A percentile compares a stretch with the other conserved stretches of the same genome.
phyloP scores from a whole-genome alignment of 1,140 invertebrate species.

The Asbolus verrucosus region DNA sequence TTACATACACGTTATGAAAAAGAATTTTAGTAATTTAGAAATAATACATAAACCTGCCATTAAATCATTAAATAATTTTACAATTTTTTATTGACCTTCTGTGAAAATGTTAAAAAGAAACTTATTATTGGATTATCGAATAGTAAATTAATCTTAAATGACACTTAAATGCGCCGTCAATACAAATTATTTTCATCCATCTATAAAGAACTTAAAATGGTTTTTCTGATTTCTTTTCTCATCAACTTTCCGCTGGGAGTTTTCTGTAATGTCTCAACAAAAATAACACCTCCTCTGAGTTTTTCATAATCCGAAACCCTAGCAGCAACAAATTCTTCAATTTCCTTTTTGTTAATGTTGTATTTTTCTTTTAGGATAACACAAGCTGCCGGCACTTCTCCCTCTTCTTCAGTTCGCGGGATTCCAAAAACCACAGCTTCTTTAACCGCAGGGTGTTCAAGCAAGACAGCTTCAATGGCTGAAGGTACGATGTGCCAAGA shows the following conservation, averaged over 20 bases:
- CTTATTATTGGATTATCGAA: too few species aligned
- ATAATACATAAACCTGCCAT: too few species aligned
- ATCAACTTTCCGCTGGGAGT: slow-evolving; percentile 32
- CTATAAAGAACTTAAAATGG: too few species aligned
- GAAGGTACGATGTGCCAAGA: slow-evolving; percentile 67
- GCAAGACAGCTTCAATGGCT: slow-evolving; percentile 74
- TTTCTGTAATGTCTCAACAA: slow-evolving; percentile 24
- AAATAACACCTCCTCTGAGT: slow-evolving; percentile 30
- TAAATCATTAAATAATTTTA: too few species aligned
- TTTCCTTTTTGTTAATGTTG: slow-evolving; percentile 7
- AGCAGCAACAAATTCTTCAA: slow-evolving; percentile 20
- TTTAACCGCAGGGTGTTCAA: slow-evolving; percentile 70
- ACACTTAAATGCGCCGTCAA: too few species aligned
- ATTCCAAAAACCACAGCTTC: slow-evolving; percentile 31
- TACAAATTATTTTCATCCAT: too few species aligned
- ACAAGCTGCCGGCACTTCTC: slow-evolving; percentile 22
- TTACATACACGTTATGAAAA: too few species aligned
- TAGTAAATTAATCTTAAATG: too few species aligned
- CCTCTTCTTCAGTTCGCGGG: slow-evolving; percentile 17
- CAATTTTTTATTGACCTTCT: too few species aligned
- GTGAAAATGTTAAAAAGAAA: too few species aligned
- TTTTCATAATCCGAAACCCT: slow-evolving; percentile 17
- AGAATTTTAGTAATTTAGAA: too few species aligned
- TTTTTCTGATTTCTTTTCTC: slow-evolving; percentile 3
- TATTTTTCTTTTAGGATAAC: slow-evolving; percentile 29